These are phyloP conservation scores for Oncopodura yosiiana DNA, from an alignment of 1,140 invertebrate species.

Conservation along the genomic window DNA sequence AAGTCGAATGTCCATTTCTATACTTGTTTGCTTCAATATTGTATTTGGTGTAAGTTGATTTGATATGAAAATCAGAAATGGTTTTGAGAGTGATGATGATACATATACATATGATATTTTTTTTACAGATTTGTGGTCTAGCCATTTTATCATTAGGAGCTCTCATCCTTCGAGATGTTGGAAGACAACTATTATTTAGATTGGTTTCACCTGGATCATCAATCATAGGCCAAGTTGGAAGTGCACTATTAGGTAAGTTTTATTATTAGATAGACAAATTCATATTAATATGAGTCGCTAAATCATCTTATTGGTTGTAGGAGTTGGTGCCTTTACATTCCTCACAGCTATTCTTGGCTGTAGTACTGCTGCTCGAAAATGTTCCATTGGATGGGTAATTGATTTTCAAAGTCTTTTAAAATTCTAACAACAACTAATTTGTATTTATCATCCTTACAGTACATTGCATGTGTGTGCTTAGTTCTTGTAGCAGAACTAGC, in stretches of 20 bases:
- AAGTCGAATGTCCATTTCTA: conserved; percentile 18
- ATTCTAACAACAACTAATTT: neutral
- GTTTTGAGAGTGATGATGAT: too few relatives aligned
- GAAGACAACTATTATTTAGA: conserved; percentile 56
- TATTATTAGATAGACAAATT: conserved; percentile 62
- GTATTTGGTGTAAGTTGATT: conserved; percentile 29
- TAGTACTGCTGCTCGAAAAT: conserved; percentile 62
- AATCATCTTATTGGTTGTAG: too few relatives aligned
- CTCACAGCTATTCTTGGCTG: conserved; percentile 59
- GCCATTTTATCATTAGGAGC: conserved; percentile 57
- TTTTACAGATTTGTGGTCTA: conserved; percentile 57
- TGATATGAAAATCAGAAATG: neutral
- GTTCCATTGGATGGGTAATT: conserved; percentile 56
- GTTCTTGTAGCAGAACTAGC: conserved; percentile 60
- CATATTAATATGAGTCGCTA: conserved; percentile 58
- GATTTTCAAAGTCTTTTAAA: conserved; percentile 36
- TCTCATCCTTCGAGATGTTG: conserved; percentile 55
- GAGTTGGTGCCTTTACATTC: conserved; percentile 56
- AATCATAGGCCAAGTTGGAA: conserved; percentile 36
- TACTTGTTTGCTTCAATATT: conserved; percentile 34
- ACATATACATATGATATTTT: conserved; percentile 7
- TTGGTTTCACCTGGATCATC: conserved; percentile 49
- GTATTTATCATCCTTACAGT: conserved; percentile 56
- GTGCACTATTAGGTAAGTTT: conserved; percentile 43
- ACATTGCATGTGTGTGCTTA: conserved; percentile 58